phyloP scores from a whole-genome alignment of 1,140 invertebrate species.

The Tetragonula clypearis region DNA sequence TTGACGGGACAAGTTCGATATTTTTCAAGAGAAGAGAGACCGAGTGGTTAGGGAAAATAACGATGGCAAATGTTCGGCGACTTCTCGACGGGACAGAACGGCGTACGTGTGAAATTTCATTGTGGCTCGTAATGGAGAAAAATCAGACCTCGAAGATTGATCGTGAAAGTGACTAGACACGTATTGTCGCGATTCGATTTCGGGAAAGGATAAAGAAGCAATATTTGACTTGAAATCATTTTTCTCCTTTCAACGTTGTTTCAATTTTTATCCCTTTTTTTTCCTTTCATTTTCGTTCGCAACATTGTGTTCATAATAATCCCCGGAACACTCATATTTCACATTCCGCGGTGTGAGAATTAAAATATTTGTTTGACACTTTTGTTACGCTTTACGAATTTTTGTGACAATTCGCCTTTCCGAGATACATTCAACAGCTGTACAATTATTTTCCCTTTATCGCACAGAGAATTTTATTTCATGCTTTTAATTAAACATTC shows the following conservation, averaged over 20 bases:
- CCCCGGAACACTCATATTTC: no score
- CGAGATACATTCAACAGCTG: no score
- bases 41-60: not conserved
- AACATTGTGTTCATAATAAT: no score
- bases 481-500: not conserved
- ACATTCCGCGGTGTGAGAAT: no score
- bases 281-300: not conserved
- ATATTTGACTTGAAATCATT: not conserved
- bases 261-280: not conserved
- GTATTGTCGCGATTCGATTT: not conserved
- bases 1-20: conserved; percentile 10
- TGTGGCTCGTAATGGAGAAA: not conserved
- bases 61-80: not conserved
- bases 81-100: not conserved
- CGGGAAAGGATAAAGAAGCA: not conserved
- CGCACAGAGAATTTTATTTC: not conserved
- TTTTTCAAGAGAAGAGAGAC: conserved; percentile 1
- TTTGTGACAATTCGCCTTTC: no score
- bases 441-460: not conserved
- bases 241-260: not conserved
- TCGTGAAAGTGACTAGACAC: not conserved
- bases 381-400: no score
- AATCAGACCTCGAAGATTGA: not conserved
- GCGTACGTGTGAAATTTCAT: not conserved
- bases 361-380: not conserved